Evolutionary conservation across 2,888 invertebrate species (phyloP), one percentile per base, ranked within the genome.

Genomic region (Andrena bucephala): DNA sequence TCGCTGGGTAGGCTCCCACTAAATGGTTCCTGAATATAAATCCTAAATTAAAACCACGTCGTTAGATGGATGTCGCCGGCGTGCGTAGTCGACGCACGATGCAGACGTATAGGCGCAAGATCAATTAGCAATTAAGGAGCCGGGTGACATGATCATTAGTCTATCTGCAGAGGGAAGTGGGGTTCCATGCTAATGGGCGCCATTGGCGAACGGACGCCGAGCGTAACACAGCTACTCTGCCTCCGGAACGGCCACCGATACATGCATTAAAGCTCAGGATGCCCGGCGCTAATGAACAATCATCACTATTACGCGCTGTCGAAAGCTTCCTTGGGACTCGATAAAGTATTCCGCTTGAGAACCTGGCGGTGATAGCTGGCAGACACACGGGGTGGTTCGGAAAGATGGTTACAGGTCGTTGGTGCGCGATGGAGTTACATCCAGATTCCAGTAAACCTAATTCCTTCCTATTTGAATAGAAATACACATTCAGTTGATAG

Each of bases 111-210:
- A 77, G 87, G 87, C 88, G 87, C 85, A 85, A 89, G 87, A 90
- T 90, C 92, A 92, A 92, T 92, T 91, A 92, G 92, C 88, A 92
- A 92, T 91, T 91, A 91, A 92, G 86, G 85, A 85, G 79, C 74
- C 60, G 83, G 83, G 87, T 89, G 91, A 92, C 90, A 90, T 85
- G 91, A 89, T 91, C 92, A 89, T 92, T 91, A 91, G 89, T 89
- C 80, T 84, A 85, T 87, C 78, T 84, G 79, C 50, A 57, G 78
- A 50, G 79, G 60, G 74, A 59, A 79, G 70, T 50, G 74, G 74
- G 70, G 71, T 60, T 29, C 70, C 71, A 79, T 84, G 85, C 84
- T 85, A 84, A 85, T 85, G 85, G 85, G 75, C 77, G 69, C 75
- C 82, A 84, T 84, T 82, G 79, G 84, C 68, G 75, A 86, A 78